Evolutionary conservation across 1,140 invertebrate species (phyloP).

Genomic region (Diprion similis): DNA sequence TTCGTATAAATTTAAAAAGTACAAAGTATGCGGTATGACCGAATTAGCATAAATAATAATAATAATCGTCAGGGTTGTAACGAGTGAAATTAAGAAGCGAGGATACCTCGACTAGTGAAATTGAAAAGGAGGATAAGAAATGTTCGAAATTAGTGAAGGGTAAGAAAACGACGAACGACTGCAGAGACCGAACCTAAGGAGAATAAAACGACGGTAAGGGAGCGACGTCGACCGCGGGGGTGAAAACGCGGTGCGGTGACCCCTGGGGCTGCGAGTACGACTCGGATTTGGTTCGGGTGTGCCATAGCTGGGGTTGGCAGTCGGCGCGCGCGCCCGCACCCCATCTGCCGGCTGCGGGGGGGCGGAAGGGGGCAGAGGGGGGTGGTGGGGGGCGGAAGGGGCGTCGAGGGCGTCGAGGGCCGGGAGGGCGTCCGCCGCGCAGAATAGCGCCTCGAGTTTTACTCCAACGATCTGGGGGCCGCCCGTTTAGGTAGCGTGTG

Average conservation of each 20-base stretch:
- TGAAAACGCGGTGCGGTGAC: background rate
- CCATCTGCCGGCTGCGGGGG: slow-evolving; percentile 18
- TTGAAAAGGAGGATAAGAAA: too few species aligned
- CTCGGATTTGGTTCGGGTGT: background rate
- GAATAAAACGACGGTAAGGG: too few species aligned
- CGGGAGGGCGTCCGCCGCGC: slow-evolving; percentile 56
- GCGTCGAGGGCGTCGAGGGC: slow-evolving; percentile 24
- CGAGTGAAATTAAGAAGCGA: too few species aligned
- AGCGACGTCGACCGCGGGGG: background rate
- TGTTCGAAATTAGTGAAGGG: too few species aligned
- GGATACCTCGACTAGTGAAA: too few species aligned
- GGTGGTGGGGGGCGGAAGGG: background rate
- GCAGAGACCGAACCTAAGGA: too few species aligned
- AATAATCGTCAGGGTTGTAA: too few species aligned
- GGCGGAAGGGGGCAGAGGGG: slow-evolving; percentile 14
- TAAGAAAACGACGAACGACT: too few species aligned
- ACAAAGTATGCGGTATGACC: too few species aligned
- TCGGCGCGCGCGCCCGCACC: slow-evolving; percentile 25
- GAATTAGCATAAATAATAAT: too few species aligned
- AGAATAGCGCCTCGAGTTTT: slow-evolving; percentile 56
- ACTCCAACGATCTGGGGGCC: slow-evolving; percentile 60
- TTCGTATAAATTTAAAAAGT: too few species aligned
- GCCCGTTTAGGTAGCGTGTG: slow-evolving; percentile 53
- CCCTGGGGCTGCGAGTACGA: background rate
- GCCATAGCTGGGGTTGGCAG: background rate